phyloP scores from a whole-genome alignment of 2,888 invertebrate genomes.

The Drosophila niveifrons region DNA sequence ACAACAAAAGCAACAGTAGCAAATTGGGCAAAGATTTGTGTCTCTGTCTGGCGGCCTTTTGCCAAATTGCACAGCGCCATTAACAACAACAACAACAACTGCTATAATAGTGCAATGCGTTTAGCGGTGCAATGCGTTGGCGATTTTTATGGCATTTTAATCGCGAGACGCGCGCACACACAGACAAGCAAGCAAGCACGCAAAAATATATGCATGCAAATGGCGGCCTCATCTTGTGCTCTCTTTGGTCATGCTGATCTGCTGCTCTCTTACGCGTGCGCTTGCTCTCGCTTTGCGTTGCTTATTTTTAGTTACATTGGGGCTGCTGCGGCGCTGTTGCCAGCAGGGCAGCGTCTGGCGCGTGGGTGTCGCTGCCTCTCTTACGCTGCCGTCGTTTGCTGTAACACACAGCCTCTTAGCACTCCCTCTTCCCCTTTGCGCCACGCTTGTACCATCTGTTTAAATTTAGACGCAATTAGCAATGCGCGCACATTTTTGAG shows the following conservation, averaged over 20 bases:
- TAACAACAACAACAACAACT: constrained; percentile 29
- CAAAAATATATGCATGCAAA: constrained; percentile 21
- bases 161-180: constrained; percentile 62
- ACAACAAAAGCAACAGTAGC: constrained; percentile 16
- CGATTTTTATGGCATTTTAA: constrained; percentile 79
- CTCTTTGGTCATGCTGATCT: background rate
- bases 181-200: constrained; percentile 4
- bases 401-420: constrained; percentile 20
- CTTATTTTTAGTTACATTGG: constrained; percentile 74
- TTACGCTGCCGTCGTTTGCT: constrained; percentile 42
- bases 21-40: constrained; percentile 41
- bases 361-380: constrained; percentile 68
- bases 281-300: constrained; percentile 1
- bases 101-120: constrained; percentile 34
- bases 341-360: constrained; percentile 67
- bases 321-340: constrained; percentile 49
- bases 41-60: constrained; percentile 31
- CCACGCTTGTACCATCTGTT: constrained; percentile 43
- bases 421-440: background rate
- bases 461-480: constrained; percentile 78
- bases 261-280: constrained; percentile 17
- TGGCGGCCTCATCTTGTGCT: constrained; percentile 15
- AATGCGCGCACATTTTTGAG: constrained; percentile 75
- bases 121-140: constrained; percentile 60
- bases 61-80: constrained; percentile 67